phyloP scores from a whole-genome alignment of 1,140 invertebrate genomes.

The Muscidifurax raptorellus region DNA sequence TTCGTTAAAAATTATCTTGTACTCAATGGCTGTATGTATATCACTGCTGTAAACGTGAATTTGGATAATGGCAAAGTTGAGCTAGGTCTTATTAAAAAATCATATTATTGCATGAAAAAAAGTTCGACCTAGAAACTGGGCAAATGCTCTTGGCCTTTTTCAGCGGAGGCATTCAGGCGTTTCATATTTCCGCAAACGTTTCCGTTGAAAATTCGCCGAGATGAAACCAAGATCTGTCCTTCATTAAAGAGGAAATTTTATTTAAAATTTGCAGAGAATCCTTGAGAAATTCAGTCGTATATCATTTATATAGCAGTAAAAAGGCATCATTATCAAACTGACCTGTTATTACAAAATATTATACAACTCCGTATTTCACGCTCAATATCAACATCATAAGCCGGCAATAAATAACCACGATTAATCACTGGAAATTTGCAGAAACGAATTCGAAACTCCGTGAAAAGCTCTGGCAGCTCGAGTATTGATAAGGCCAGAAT shows the following conservation, averaged over 20 bases:
- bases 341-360: too few species aligned
- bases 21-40: too few species aligned
- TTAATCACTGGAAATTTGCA: background rate
- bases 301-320: too few species aligned
- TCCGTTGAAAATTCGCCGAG: background rate
- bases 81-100: background rate
- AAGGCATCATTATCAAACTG: too few species aligned
- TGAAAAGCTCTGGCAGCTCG: background rate
- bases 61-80: background rate
- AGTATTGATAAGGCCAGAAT: background rate
- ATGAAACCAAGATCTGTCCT: background rate
- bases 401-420: background rate
- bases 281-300: background rate
- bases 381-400: background rate
- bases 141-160: background rate
- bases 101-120: background rate
- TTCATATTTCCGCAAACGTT: background rate
- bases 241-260: background rate
- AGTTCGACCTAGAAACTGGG: background rate
- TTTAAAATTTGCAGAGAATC: background rate
- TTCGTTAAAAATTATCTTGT: too few species aligned
- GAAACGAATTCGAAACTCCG: too few species aligned
- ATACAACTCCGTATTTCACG: too few species aligned
- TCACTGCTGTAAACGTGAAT: background rate
- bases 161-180: background rate